Percentiles rank a stretch among this genome's conserved stretches.
Conservation (phyloP, 2,113 vertebrate genomes). For the Silurus asotus region DNA sequence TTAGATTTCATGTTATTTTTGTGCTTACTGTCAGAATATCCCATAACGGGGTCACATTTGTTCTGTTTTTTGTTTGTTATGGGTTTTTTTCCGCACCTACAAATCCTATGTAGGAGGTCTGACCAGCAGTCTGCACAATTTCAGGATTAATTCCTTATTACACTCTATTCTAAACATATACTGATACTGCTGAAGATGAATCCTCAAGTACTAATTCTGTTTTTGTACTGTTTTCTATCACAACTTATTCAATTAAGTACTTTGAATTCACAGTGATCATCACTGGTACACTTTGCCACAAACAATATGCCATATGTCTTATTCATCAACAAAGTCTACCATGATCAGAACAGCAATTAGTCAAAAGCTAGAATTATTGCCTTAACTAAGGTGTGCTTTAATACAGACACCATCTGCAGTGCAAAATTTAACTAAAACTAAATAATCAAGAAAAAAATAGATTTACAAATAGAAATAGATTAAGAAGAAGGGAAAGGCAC, state of each 20-base stretch:
- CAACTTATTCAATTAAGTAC: background rate
- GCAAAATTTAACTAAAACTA: background rate
- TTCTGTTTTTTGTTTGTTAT: background rate
- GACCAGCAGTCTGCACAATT: background rate
- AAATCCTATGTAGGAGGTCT: background rate
- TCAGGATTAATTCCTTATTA: background rate
- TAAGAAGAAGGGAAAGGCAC: background rate
- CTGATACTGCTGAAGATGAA: background rate
- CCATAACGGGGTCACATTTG: background rate
- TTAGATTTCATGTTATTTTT: background rate
- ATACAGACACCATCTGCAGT: background rate
- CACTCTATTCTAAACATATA: background rate
- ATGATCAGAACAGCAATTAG: constrained; percentile 1
- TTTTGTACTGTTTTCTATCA: background rate
- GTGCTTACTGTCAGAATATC: background rate
- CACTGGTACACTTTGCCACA: background rate
- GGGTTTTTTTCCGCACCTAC: background rate
- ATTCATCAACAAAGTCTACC: background rate
- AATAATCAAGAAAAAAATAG: background rate
- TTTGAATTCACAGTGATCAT: background rate
- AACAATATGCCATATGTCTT: constrained; percentile 16
- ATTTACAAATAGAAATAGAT: background rate
- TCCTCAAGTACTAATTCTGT: background rate
- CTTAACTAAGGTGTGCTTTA: too few relatives aligned
- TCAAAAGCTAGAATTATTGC: background rate